Conservation (phyloP, 2,113 vertebrate genomes). For the Clinocottus analis region DNA sequence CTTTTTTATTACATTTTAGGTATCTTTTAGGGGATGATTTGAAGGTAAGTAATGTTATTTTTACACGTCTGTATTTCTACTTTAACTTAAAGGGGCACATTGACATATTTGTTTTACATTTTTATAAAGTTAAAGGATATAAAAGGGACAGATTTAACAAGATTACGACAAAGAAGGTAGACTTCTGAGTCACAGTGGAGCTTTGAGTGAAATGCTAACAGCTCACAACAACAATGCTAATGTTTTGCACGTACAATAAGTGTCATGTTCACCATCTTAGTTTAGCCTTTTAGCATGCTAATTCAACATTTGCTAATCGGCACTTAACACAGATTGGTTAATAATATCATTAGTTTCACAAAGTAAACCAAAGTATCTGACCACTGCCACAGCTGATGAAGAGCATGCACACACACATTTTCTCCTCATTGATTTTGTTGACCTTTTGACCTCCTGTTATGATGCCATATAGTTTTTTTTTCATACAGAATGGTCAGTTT, state of each 20-base stretch:
- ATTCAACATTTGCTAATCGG: not conserved
- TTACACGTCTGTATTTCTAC: not conserved
- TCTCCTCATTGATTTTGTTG: too few species aligned
- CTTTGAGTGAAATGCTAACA: not conserved
- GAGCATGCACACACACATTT: too few species aligned
- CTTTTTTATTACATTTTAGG: not conserved
- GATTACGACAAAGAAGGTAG: not conserved
- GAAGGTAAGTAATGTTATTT: not conserved
- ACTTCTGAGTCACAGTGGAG: not conserved
- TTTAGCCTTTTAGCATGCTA: slow-evolving; percentile 5
- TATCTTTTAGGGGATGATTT: not conserved
- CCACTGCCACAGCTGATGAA: too few species aligned
- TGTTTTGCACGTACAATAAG: not conserved
- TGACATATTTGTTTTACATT: not conserved
- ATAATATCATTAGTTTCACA: not conserved
- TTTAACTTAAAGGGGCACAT: not conserved
- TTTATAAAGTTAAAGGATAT: not conserved
- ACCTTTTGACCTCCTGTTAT: not conserved
- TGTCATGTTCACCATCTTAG: not conserved
- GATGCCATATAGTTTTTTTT: too few species aligned
- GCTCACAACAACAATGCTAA: not conserved
- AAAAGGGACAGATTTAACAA: not conserved
- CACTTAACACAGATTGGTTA: not conserved
- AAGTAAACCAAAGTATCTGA: not conserved
- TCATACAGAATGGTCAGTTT: not conserved